Conservation (phyloP, 2,888 invertebrate genomes). For the Oscheius sp. region DNA sequence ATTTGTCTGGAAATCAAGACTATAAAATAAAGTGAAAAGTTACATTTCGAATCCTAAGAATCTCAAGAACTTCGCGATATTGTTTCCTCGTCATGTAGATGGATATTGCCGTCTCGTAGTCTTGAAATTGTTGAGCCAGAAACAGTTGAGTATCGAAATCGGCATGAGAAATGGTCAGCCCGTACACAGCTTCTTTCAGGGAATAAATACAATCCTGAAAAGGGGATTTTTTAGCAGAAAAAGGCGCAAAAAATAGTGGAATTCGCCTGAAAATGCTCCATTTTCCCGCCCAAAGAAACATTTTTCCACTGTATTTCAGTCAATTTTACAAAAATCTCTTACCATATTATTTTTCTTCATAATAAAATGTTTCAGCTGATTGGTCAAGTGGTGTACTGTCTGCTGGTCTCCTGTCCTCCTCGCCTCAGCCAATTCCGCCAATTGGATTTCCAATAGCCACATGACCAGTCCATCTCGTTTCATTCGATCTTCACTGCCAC, state of each 20-base stretch:
- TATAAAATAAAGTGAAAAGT: not conserved
- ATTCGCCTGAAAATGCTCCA: no score
- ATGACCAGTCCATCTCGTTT: constrained; percentile 91
- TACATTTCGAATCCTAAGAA: constrained; percentile 78
- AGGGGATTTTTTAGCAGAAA: no score
- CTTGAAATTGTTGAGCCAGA: constrained; percentile 88
- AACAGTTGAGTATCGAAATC: constrained; percentile 90
- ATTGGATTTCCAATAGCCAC: constrained; percentile 88
- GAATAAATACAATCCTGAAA: constrained; percentile 82
- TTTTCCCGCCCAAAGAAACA: no score
- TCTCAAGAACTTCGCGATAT: constrained; percentile 81
- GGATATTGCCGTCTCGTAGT: constrained; percentile 89
- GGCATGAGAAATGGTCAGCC: constrained; percentile 91
- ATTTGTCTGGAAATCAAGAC: constrained; percentile 69
- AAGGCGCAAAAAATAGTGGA: no score
- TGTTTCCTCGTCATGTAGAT: constrained; percentile 86
- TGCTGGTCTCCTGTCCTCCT: constrained; percentile 36
- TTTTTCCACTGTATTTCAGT: no score
- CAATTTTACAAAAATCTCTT: not conserved
- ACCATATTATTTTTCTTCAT: constrained; percentile 24
- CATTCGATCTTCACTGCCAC: constrained; percentile 75
- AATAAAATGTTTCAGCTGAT: constrained; percentile 31
- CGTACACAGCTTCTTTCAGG: constrained; percentile 87
- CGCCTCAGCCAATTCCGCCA: constrained; percentile 56
- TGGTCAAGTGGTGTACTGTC: not conserved